Conservation (phyloP, 2,797 vertebrate genomes). For the Furcifer pardalis region DNA sequence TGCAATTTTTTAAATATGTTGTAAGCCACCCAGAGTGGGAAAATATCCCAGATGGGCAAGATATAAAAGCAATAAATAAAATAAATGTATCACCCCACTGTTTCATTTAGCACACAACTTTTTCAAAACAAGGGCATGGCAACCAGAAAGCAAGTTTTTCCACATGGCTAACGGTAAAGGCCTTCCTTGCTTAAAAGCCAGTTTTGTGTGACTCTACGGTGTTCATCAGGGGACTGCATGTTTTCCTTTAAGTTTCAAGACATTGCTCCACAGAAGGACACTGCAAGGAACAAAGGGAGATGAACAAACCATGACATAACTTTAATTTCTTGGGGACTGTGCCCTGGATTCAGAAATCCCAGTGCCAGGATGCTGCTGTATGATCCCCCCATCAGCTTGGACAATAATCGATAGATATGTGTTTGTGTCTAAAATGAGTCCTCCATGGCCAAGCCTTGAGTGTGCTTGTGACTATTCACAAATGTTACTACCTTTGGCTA, state of each 20-base stretch:
- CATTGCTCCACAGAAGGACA: conserved; percentile 11
- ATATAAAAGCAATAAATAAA: too few relatives aligned
- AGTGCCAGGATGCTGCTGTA: not conserved
- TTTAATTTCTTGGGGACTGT: not conserved
- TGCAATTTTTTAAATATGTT: too few relatives aligned
- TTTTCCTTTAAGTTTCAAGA: conserved; percentile 9
- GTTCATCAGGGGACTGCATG: too few relatives aligned
- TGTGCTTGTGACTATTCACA: not conserved
- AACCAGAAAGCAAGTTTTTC: conserved; percentile 21
- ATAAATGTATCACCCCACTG: too few relatives aligned
- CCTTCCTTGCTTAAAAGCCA: too few relatives aligned
- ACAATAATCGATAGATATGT: not conserved
- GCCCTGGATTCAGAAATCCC: not conserved
- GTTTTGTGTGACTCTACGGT: too few relatives aligned
- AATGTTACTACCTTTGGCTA: too few relatives aligned
- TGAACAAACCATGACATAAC: not conserved
- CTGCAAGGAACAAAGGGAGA: not conserved
- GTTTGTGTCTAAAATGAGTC: not conserved
- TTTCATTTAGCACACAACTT: conserved; percentile 12
- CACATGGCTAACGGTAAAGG: too few relatives aligned
- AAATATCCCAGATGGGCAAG: too few relatives aligned
- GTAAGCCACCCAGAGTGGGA: too few relatives aligned
- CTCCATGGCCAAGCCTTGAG: not conserved
- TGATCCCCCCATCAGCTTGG: not conserved
- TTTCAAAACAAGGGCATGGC: not conserved